phyloP scores from a whole-genome alignment of 1,140 invertebrate genomes.

The Drosophila nasuta region DNA sequence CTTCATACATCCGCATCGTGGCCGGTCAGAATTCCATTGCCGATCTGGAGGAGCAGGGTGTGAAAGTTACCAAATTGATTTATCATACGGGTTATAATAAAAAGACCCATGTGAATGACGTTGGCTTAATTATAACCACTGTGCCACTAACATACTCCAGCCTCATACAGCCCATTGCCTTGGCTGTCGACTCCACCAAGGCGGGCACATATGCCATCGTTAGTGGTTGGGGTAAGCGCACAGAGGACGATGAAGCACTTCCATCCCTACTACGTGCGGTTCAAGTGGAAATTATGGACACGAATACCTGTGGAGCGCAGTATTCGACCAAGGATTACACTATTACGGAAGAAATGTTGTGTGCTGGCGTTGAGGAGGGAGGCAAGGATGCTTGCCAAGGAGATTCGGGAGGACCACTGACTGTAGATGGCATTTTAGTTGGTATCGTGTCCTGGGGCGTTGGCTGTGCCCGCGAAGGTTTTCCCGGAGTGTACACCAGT shows the following conservation, averaged over 20 bases:
- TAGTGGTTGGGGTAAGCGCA: slow-evolving; percentile 85
- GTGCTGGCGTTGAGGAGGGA: slow-evolving; percentile 86
- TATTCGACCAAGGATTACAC: slow-evolving; percentile 73
- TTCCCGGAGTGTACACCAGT: slow-evolving; percentile 68
- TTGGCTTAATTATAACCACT: slow-evolving; percentile 75
- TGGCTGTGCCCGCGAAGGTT: slow-evolving; percentile 66
- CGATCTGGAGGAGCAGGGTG: slow-evolving; percentile 67
- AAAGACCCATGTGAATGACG: slow-evolving; percentile 75
- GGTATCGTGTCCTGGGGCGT: slow-evolving; percentile 72
- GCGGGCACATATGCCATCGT: slow-evolving; percentile 77
- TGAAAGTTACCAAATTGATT: slow-evolving; percentile 67
- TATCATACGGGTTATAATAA: slow-evolving; percentile 66
- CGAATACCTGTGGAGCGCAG: slow-evolving; percentile 56
- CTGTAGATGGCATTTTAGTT: slow-evolving; percentile 61
- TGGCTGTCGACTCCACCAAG: slow-evolving; percentile 48
- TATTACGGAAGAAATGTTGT: slow-evolving; percentile 89
- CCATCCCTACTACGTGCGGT: slow-evolving; percentile 64
- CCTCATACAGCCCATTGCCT: slow-evolving; percentile 63
- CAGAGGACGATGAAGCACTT: slow-evolving; percentile 58
- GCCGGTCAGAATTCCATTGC: slow-evolving; percentile 72
- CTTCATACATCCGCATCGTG: slow-evolving; percentile 63
- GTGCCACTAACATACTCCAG: slow-evolving; percentile 51
- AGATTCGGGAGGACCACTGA: slow-evolving; percentile 64
- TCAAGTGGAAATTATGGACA: slow-evolving; percentile 84
- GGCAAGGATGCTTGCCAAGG: slow-evolving; percentile 70